Base-by-base conservation (phyloP, 2,113 vertebrate genomes). In the Nothocercus nigrocapillus region DNA sequence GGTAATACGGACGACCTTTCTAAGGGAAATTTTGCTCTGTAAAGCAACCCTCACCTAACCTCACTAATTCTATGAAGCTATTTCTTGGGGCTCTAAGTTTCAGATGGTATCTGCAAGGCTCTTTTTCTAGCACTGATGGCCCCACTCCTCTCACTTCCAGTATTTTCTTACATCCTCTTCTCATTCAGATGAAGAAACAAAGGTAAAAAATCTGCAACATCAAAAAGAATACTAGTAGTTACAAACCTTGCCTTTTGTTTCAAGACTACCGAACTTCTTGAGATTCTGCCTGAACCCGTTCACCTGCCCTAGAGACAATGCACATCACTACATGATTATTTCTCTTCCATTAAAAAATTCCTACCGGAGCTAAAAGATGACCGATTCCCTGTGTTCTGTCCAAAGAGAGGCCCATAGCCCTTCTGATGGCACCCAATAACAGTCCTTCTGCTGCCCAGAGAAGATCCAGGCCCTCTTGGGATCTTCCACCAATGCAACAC, bases 11-110 rank as follows among this genome's bases (percentile, higher is more conserved):
- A 58, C 68, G 76, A 64, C 61, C 1, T 8, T 28, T 69, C 82
- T 42, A 76, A 63, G 91, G 38, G 67, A 89, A 86, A 68, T 59
- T 70, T 53, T 63, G 30, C 68, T 69, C 36, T 75, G 56, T 80
- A 70, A 49, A 16, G 1, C 61, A 40, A 70, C 27, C 73, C 62
- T 72, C 54, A 36, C n/a, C 16, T 69, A 80, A 58, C 10, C 32
- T 83, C 45, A 82, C 30, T 88, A 89, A 88, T 45, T 81, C 56
- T 18, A 22, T 20, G 38, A 24, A 49, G 44, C 30, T 88, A 5
- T 67, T 75, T 62, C 12, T n/a, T 2, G 1, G 34, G 18, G 19
- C 36, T 79, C 84, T 59, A 66, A 73, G 74, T 22, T 54, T 75
- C 88, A 77, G 70, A 42, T 38, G 47, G 42, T 58, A 47, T 22